Evolutionary conservation across 1,140 invertebrate species (phyloP), one percentile per base, ranked within the genome.

Genomic region (Sarcophaga peregrina): DNA sequence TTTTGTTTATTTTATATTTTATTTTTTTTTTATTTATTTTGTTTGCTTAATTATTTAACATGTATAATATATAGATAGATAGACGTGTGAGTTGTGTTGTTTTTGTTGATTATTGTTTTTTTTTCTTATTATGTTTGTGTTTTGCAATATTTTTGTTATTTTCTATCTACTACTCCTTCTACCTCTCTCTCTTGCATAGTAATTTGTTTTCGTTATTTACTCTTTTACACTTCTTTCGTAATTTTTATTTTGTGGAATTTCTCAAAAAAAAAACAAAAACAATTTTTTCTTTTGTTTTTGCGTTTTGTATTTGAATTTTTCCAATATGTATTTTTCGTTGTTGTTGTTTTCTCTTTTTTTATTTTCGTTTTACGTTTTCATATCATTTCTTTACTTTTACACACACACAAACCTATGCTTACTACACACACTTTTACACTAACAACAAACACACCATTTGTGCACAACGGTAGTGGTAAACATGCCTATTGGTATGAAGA

Each of bases 141-240:
- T 68, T 68, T 68, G 62, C 62, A 68, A 68, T 25, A n/a, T 68
- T 68, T 68, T 68, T 68, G 62, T 68, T 68, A 20, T 68, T 68
- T n/a, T 37, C 25, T 37, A 37, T 37, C 25, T 37, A 37, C 25
- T 37, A 37, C 25, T 37, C 25, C 25, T 37, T 37, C 25, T 37
- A 37, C 25, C 25, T 37, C 25, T 37, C 25, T 37, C 25, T 2
- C 25, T 68, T n/a, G 8, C 62, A 68, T 68, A 68, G 62, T 68
- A 68, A 68, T 68, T 68, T 68, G n/a, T 68, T 17, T 62, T 62
- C 54, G 17, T 68, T 20, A 20, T 68, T 68, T 68, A 3, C 20
- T 25, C 9, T n/a, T 25, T 25, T 68, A 20, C 62, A 8, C 17
- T 68, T 20, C 54, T 58, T 58, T 58, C 54, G 54, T 58, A 58